phyloP scores from a whole-genome alignment of 2,113 vertebrate genomes.

The Apteryx mantelli region DNA sequence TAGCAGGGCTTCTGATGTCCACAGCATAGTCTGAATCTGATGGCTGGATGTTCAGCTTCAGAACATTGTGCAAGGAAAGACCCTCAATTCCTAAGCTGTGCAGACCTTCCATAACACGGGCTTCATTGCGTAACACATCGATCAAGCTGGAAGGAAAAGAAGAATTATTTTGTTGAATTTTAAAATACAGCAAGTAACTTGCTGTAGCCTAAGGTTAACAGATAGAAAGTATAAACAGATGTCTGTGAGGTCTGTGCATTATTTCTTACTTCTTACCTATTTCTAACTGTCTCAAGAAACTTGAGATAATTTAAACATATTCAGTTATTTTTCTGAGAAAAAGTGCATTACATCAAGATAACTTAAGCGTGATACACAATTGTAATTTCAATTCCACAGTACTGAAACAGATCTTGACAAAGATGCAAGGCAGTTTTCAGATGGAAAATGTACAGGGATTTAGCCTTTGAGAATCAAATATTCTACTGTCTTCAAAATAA shows the following conservation, averaged over 20 bases:
- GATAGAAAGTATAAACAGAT: background rate
- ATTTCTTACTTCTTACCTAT: background rate
- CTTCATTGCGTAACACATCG: conserved; percentile 93
- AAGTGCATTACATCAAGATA: background rate
- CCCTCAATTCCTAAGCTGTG: conserved; percentile 91
- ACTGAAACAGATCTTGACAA: background rate
- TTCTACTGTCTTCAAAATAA: background rate
- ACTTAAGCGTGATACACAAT: background rate
- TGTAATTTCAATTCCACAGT: background rate
- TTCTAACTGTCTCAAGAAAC: background rate
- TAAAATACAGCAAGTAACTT: background rate
- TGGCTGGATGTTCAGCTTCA: conserved; percentile 93
- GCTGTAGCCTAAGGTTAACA: background rate
- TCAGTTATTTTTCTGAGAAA: background rate
- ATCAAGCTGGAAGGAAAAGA: conserved; percentile 81
- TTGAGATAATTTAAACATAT: background rate
- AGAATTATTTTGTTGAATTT: background rate
- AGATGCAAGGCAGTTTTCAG: background rate
- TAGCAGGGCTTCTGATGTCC: conserved; percentile 92
- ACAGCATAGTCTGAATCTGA: conserved; percentile 94
- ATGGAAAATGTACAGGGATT: background rate
- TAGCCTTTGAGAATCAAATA: background rate
- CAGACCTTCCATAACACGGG: conserved; percentile 94
- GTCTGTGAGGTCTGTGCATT: background rate
- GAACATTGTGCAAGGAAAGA: conserved; percentile 88